Conservation (phyloP, 2,888 invertebrate genomes). For the Pheosia tremula region DNA sequence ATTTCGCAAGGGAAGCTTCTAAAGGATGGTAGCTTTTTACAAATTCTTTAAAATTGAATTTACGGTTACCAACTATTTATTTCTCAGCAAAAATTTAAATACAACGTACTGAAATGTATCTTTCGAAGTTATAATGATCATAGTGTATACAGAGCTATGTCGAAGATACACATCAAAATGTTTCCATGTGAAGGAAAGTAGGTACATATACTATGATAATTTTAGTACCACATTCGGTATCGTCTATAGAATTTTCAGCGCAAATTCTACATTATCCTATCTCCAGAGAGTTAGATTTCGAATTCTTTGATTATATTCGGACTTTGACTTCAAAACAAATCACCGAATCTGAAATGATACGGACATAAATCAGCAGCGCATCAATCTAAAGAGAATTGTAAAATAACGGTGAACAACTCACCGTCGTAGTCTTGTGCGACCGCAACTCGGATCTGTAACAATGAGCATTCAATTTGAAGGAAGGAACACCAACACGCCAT, state of each 20-base stretch:
- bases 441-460: constrained; percentile 75
- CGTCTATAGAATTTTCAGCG: background rate
- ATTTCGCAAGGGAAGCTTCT: background rate
- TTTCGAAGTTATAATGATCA: no score
- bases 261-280: background rate
- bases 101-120: no score
- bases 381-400: constrained; percentile 19
- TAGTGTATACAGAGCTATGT: no score
- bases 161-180: background rate
- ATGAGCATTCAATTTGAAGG: constrained; percentile 67
- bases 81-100: no score
- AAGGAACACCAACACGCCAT: constrained; percentile 57
- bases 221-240: background rate
- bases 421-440: constrained; percentile 83
- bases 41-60: background rate
- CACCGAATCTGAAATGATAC: constrained; percentile 9
- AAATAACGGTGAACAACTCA: constrained; percentile 52
- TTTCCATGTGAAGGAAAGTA: background rate
- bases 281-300: background rate
- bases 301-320: constrained; percentile 4
- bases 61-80: background rate
- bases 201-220: no score
- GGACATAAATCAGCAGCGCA: constrained; percentile 10
- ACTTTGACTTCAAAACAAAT: constrained; percentile 13
- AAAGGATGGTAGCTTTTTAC: no score